Evolutionary conservation across 2,888 invertebrate genomes (phyloP), one percentile per base, ranked within the genome.

Genomic region (Macrosiphum euphorbiae): DNA sequence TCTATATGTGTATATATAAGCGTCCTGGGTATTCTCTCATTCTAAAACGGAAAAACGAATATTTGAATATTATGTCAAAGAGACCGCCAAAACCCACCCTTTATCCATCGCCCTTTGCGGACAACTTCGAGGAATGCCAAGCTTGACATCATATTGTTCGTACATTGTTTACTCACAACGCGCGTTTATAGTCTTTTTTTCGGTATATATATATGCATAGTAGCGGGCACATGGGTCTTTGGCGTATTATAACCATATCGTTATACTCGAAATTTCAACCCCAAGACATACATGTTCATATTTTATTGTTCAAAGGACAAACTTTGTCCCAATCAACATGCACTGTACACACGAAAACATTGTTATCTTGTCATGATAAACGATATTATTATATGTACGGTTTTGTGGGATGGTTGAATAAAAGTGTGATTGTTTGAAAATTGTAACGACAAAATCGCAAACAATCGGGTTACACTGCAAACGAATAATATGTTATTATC

Each of bases 101-200:
- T 92, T 78, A 88, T 88, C 88, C 67, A 52, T 78, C 52, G 55
- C 11, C 44, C 78, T 92, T 92, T 92, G 92, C 88, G 88, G 92
- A 85, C 93, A 85, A 93, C 93, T 93, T 93, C 44, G 87, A 84
- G 93, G 93, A 93, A 93, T 93, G 88, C 89, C 35, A 55, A 89
- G 92, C 89, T 93, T 55, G 55, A 93, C 89, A 50, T 93, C 84
- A 47, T 67, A 92, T 88, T 89, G 92, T 93, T 89, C 84, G 84
- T 89, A n/a, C 92, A 92, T 92, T 92, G 92, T 92, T 92, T 88
- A 52, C 92, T 52, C 88, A 50, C 28, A 78, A 52, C 92, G 50
- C 90, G 78, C 61, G 61, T 92, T 88, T 88, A 88, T 41, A n/a
- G 11, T 92, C 35, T 61, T 88, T 91, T 91, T 91, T 91, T 91